Evolutionary conservation across 2,888 invertebrate species (phyloP).

Genomic region (Acholoe squamosa): DNA sequence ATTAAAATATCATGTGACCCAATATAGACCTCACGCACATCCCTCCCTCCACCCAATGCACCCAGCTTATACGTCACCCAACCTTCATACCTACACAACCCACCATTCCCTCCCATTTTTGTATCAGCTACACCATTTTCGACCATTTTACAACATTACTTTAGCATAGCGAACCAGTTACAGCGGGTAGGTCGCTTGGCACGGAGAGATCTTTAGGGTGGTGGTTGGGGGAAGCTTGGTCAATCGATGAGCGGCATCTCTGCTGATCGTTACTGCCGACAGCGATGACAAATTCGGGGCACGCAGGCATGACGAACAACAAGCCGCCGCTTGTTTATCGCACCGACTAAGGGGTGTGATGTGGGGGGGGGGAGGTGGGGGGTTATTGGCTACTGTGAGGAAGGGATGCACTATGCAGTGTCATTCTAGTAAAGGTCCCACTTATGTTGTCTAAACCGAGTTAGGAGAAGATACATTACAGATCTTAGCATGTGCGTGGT

Average conservation of each 20-base stretch:
- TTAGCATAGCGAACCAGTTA: background rate
- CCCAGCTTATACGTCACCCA: background rate
- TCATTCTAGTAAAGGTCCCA: background rate
- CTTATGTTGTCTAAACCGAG: too few species aligned
- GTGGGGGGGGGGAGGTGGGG: background rate
- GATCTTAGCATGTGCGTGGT: too few species aligned
- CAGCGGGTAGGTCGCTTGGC: background rate
- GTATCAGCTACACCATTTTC: background rate
- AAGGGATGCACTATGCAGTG: background rate
- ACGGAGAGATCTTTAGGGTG: background rate
- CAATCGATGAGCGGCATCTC: slow-evolving; percentile 8
- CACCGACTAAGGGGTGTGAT: background rate
- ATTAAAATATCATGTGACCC: too few species aligned
- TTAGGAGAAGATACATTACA: too few species aligned
- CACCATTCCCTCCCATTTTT: background rate
- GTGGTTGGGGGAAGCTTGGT: background rate
- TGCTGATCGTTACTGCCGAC: slow-evolving; percentile 34
- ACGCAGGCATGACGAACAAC: slow-evolving; percentile 3
- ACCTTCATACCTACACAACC: background rate
- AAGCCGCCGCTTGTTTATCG: background rate
- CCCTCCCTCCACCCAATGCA: too few species aligned
- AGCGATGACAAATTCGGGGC: slow-evolving; percentile 33
- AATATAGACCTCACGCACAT: too few species aligned
- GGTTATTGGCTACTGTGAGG: background rate
- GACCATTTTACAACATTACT: background rate